Conservation (phyloP, 2,888 invertebrate genomes). For the Dicranocentrus wangi region DNA sequence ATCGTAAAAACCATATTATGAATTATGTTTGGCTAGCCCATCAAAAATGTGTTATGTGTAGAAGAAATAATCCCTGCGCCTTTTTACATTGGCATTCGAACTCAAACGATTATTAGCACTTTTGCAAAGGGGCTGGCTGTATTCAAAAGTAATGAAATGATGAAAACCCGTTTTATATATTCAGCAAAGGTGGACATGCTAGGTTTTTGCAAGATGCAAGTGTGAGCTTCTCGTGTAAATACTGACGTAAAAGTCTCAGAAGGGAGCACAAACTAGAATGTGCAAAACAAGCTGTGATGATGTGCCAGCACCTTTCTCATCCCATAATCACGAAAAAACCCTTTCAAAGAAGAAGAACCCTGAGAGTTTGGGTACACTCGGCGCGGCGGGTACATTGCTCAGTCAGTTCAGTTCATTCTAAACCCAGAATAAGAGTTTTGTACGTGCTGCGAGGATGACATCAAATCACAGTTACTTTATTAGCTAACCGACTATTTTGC, state of each 20-base stretch:
- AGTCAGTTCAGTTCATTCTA: no score
- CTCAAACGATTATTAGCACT: conserved; percentile 47
- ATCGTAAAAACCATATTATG: conserved; percentile 10
- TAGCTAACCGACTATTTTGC: not conserved
- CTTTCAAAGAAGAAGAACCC: no score
- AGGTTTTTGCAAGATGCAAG: no score
- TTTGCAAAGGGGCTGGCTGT: conserved; percentile 12
- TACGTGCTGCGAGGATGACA: conserved; percentile 1
- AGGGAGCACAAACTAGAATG: no score
- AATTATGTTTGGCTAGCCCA: conserved; percentile 33
- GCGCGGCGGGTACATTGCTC: no score
- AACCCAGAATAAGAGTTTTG: not conserved
- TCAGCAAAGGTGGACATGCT: conserved; percentile 27
- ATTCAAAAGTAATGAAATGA: conserved; percentile 15
- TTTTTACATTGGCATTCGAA: conserved; percentile 13
- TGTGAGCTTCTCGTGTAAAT: no score
- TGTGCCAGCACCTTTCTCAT: no score
- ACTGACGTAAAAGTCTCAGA: no score
- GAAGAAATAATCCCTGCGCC: no score
- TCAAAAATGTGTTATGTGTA: conserved; percentile 20
- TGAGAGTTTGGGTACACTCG: no score
- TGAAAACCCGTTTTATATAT: conserved; percentile 40
- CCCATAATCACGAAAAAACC: no score
- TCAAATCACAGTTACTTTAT: conserved; percentile 18
- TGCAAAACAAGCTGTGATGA: no score